Percentiles rank a stretch among this genome's conserved stretches.
phyloP scores from a whole-genome alignment of 1,140 invertebrate species.

The Drosophila nikananu region DNA sequence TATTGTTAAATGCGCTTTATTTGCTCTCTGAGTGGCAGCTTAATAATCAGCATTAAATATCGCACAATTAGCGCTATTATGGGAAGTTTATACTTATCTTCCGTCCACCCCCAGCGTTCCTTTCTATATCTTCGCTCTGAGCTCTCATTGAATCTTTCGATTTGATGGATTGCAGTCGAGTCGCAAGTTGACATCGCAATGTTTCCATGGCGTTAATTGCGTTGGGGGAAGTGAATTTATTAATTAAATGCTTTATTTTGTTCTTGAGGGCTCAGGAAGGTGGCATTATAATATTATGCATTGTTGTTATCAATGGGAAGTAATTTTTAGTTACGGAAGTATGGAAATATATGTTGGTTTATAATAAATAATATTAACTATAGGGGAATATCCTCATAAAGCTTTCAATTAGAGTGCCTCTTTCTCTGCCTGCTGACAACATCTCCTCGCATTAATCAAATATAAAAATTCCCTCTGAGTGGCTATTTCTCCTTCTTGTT shows the following conservation, averaged over 20 bases:
- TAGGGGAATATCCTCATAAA: neutral
- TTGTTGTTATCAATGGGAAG: neutral
- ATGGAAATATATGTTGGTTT: neutral
- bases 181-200: constrained; percentile 45
- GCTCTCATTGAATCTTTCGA: constrained; percentile 35
- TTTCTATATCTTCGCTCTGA: constrained; percentile 14
- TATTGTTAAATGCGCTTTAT: constrained; percentile 79
- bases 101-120: neutral
- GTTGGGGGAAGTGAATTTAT: constrained; percentile 36
- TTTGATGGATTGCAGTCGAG: constrained; percentile 43
- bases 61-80: constrained; percentile 77
- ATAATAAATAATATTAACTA: neutral
- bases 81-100: constrained; percentile 50
- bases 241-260: constrained; percentile 21
- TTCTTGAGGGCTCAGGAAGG: constrained; percentile 3
- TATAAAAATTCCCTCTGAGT: neutral
- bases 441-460: neutral
- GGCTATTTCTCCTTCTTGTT: neutral
- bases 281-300: neutral
- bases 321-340: neutral
- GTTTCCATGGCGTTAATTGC: constrained; percentile 31
- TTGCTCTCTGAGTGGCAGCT: constrained; percentile 73
- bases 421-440: neutral
- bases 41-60: constrained; percentile 82
- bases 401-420: neutral